Evolutionary conservation across 1,140 invertebrate species (phyloP).

Genomic region (Drosophila equinoxialis): DNA sequence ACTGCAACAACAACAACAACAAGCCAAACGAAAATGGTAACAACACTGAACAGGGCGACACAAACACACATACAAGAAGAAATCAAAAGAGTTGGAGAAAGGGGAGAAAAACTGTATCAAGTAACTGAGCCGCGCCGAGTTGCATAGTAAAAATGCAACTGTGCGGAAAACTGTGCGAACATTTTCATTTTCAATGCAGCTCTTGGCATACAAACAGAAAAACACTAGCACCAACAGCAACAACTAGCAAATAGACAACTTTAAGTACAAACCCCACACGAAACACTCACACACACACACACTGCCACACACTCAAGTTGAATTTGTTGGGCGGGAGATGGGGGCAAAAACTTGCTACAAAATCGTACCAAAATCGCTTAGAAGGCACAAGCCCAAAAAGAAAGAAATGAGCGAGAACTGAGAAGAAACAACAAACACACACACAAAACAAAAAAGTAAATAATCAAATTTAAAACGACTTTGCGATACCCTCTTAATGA

Average conservation of each 20-base stretch:
- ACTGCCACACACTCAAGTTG: slow-evolving; percentile 22
- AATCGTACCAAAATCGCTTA: slow-evolving; percentile 76
- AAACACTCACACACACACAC: slow-evolving; percentile 39
- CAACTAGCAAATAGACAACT: slow-evolving; percentile 76
- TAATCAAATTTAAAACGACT: slow-evolving; percentile 1
- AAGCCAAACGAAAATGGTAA: slow-evolving; percentile 12
- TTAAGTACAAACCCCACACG: slow-evolving; percentile 60
- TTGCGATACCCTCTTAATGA: not conserved
- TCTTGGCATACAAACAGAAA: slow-evolving; percentile 54
- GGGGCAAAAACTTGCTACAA: slow-evolving; percentile 49
- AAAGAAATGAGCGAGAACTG: slow-evolving; percentile 31
- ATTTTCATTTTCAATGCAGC: slow-evolving; percentile 81
- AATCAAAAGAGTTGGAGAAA: slow-evolving; percentile 25
- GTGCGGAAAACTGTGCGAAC: slow-evolving; percentile 80
- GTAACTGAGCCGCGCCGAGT: slow-evolving; percentile 77
- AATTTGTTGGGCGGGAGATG: not conserved
- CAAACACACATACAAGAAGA: slow-evolving; percentile 18
- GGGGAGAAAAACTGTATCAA: slow-evolving; percentile 68
- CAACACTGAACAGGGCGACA: slow-evolving; percentile 61
- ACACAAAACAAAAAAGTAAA: not conserved
- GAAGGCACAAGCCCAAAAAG: slow-evolving; percentile 49
- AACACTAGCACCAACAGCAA: slow-evolving; percentile 34
- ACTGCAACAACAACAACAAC: slow-evolving; percentile 22
- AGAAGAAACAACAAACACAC: slow-evolving; percentile 52
- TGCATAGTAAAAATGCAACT: slow-evolving; percentile 80